A percentile compares a stretch with the other conserved stretches of the same genome.
Evolutionary conservation across 2,888 invertebrate species (phyloP).

Genomic region (Diplazon laetatorius): DNA sequence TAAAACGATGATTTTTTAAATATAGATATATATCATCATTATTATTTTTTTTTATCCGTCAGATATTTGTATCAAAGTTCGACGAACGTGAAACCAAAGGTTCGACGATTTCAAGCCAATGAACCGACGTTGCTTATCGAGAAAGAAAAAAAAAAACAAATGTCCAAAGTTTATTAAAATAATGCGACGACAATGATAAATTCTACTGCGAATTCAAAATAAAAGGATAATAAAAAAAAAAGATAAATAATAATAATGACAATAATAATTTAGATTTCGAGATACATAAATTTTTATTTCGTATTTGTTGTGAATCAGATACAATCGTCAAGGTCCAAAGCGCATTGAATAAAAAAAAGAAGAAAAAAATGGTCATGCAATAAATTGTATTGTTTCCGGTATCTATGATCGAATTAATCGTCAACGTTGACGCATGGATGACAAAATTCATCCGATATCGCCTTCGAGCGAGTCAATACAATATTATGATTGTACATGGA

Average conservation of each 20-base stretch:
- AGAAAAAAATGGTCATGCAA: neutral
- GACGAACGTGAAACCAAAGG: slow-evolving; percentile 9
- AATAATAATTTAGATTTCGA: neutral
- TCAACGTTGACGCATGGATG: slow-evolving; percentile 16
- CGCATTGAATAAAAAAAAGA: no score
- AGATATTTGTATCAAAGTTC: neutral
- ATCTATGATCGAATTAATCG: slow-evolving; percentile 2
- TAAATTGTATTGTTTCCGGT: slow-evolving; percentile 35
- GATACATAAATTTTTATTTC: neutral
- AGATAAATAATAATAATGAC: no score
- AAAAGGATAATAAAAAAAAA: neutral
- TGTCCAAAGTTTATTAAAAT: slow-evolving; percentile 45
- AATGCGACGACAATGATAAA: slow-evolving; percentile 5
- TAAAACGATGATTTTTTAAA: neutral
- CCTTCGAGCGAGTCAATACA: neutral
- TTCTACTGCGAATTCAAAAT: neutral
- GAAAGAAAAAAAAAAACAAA: slow-evolving; percentile 1
- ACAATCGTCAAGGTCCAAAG: slow-evolving; percentile 34
- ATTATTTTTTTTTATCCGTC: no score
- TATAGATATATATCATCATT: slow-evolving; percentile 1
- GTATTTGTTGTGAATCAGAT: slow-evolving; percentile 15
- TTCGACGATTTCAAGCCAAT: slow-evolving; percentile 16
- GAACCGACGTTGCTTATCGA: slow-evolving; percentile 30
- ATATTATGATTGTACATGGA: neutral
- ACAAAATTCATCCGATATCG: slow-evolving; percentile 34